A percentile compares a stretch with the other conserved stretches of the same genome.
These are phyloP conservation scores for Athalia cordata DNA, from an alignment of 2,888 invertebrate species.

Conservation along the genomic window DNA sequence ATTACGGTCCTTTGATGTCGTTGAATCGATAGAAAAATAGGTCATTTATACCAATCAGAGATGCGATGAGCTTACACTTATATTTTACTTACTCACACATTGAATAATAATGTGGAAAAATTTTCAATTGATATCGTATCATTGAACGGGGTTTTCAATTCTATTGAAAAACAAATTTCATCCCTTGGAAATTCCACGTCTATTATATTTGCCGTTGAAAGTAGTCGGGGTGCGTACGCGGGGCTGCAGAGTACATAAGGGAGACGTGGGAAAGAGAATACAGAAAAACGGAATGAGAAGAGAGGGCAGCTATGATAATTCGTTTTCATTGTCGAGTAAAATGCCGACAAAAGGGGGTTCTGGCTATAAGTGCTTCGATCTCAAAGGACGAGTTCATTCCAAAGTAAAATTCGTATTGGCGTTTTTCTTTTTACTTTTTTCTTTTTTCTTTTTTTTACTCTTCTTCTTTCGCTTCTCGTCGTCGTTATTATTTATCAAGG, in stretches of 20 bases:
- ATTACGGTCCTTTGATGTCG: too few species aligned
- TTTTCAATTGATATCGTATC: too few species aligned
- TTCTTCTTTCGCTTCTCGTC: not conserved
- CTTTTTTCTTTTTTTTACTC: not conserved
- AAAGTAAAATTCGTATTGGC: slow-evolving; percentile 26
- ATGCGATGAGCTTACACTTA: too few species aligned
- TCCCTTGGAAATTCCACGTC: too few species aligned
- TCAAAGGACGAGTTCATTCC: slow-evolving; percentile 24
- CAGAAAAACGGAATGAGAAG: slow-evolving; percentile 3
- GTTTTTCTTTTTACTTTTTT: not conserved
- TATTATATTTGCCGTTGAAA: too few species aligned
- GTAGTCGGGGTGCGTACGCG: too few species aligned
- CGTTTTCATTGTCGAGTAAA: slow-evolving; percentile 39
- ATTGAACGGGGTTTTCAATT: too few species aligned
- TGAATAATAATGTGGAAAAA: too few species aligned
- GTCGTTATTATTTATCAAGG: not conserved
- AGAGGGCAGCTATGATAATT: slow-evolving; percentile 34
- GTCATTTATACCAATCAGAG: too few species aligned
- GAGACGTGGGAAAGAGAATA: not conserved
- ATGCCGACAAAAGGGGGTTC: slow-evolving; percentile 15
- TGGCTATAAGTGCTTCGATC: slow-evolving; percentile 16
- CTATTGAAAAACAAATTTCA: too few species aligned
- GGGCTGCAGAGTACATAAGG: not conserved
- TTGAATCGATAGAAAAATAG: too few species aligned
- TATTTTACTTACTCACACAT: too few species aligned